A percentile compares a stretch with the other conserved stretches of the same genome.
Conservation (phyloP, 1,140 invertebrate genomes). For the Solenopsis invicta region DNA sequence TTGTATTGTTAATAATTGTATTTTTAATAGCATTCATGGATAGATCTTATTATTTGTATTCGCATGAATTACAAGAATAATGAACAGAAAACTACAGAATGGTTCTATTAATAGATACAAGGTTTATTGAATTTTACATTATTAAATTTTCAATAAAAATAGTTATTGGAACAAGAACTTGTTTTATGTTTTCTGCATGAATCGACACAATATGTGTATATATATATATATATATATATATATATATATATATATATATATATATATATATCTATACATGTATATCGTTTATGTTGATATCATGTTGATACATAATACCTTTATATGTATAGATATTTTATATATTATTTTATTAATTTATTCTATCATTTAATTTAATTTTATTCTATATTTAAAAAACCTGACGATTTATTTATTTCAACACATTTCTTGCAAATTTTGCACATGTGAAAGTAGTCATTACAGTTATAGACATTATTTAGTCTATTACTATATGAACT, state of each 20-base stretch:
- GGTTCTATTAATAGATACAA: neutral
- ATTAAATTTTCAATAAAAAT: neutral
- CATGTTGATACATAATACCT: too few species aligned
- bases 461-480: constrained; percentile 5
- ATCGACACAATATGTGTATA: neutral
- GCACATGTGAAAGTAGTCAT: neutral
- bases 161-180: neutral
- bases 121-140: too few species aligned
- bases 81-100: neutral
- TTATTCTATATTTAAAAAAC: neutral
- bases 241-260: too few species aligned
- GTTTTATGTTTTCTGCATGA: neutral
- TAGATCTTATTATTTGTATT: neutral
- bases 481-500: neutral
- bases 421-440: neutral
- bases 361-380: neutral
- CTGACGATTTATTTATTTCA: neutral
- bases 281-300: too few species aligned
- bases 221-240: too few species aligned
- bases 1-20: neutral
- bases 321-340: neutral
- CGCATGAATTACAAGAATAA: neutral
- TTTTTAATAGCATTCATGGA: neutral
- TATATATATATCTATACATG: too few species aligned
- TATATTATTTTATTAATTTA: neutral